Evolutionary conservation across 2,113 vertebrate genomes (phyloP).

Genomic region (Ranitomeya imitator): DNA sequence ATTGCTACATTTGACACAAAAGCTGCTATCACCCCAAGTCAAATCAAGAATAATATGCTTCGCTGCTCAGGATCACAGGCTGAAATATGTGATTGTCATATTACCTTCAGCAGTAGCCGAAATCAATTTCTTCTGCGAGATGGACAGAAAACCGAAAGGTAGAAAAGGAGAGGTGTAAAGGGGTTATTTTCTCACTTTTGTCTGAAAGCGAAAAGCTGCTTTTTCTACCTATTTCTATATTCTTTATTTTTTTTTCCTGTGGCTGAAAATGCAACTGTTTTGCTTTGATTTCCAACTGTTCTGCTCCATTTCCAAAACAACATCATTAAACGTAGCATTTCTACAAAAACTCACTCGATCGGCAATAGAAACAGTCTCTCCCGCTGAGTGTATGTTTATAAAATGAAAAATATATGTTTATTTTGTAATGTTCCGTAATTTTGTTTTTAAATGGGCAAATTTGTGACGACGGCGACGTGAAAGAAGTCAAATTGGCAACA

Average conservation of each 20-base stretch:
- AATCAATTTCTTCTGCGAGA: conserved; percentile 61
- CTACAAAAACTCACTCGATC: conserved; percentile 24
- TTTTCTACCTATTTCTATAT: conserved; percentile 40
- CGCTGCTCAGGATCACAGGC: conserved; percentile 60
- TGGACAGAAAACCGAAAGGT: conserved; percentile 51
- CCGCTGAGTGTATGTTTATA: conserved; percentile 37
- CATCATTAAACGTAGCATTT: conserved; percentile 48
- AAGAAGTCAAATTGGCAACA: not conserved
- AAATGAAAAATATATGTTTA: conserved; percentile 37
- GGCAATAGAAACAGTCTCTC: conserved; percentile 35
- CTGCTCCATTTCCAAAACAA: conserved; percentile 51
- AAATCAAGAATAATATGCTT: conserved; percentile 64
- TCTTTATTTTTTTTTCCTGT: not conserved
- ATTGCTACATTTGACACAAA: conserved; percentile 69
- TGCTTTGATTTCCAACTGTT: conserved; percentile 46
- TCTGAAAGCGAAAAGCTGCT: conserved; percentile 24
- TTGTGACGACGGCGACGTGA: conserved; percentile 23
- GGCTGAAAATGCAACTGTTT: conserved; percentile 1
- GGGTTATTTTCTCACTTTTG: conserved; percentile 42
- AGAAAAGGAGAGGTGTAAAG: conserved; percentile 23
- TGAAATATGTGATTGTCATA: conserved; percentile 60
- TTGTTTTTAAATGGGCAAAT: not conserved
- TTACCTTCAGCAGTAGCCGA: conserved; percentile 57
- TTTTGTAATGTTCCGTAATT: conserved; percentile 18
- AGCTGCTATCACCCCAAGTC: conserved; percentile 64